Evolutionary conservation across 2,888 invertebrate species (phyloP).

Genomic region (Caenorhabditis wallacei): DNA sequence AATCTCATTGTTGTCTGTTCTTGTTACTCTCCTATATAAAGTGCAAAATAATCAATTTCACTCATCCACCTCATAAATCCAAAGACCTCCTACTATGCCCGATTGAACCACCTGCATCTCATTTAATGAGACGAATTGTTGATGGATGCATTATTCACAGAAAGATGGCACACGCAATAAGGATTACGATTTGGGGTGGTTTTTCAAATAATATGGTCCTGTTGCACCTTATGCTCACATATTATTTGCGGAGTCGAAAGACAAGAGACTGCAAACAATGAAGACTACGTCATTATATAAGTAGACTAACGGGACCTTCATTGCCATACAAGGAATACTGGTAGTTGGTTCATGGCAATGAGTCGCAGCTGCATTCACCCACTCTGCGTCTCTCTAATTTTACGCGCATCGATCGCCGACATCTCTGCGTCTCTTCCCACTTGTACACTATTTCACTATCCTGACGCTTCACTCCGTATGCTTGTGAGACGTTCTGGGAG

Average conservation of each 20-base stretch:
- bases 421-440: slow-evolving; percentile 16
- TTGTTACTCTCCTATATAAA: slow-evolving; percentile 39
- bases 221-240: slow-evolving; percentile 31
- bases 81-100: slow-evolving; percentile 5
- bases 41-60: slow-evolving; percentile 38
- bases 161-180: slow-evolving; percentile 26
- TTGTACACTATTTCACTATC: slow-evolving; percentile 13
- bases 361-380: slow-evolving; percentile 22
- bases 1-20: slow-evolving; percentile 49
- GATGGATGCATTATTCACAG: slow-evolving; percentile 26
- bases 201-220: slow-evolving; percentile 26
- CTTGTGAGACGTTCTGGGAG: slow-evolving; percentile 42
- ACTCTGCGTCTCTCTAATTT: slow-evolving; percentile 47
- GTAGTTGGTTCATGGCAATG: slow-evolving; percentile 10
- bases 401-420: slow-evolving; percentile 43
- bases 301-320: slow-evolving; percentile 26
- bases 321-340: slow-evolving; percentile 23
- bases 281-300: slow-evolving; percentile 38
- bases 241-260: slow-evolving; percentile 28
- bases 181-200: slow-evolving; percentile 31
- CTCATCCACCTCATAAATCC: slow-evolving; percentile 42
- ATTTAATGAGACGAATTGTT: slow-evolving; percentile 31
- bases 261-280: slow-evolving; percentile 44
- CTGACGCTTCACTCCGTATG: slow-evolving; percentile 52
- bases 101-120: slow-evolving; percentile 45